Percentiles rank a stretch among this genome's conserved stretches.
phyloP scores from a whole-genome alignment of 2,888 invertebrate species.

The Latrodectus hesperus region DNA sequence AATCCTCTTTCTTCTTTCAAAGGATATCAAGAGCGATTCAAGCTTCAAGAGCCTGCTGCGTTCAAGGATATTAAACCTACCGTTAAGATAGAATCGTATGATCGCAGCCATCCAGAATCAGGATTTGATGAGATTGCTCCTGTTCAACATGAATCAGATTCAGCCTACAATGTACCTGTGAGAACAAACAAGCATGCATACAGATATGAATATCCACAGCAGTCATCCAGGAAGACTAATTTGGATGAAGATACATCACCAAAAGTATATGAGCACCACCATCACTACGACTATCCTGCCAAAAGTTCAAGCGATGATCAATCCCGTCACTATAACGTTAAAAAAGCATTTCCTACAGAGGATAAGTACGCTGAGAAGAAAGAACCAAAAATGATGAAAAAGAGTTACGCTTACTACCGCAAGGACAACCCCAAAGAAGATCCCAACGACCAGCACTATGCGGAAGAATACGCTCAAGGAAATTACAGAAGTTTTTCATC shows the following conservation, averaged over 20 bases:
- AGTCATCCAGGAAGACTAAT: constrained; percentile 10
- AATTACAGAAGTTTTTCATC: constrained; percentile 66
- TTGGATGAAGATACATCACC: constrained; percentile 8
- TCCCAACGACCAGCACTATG: constrained; percentile 62
- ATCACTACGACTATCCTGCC: constrained; percentile 35
- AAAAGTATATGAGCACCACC: constrained; percentile 33
- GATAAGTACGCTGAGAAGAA: constrained; percentile 25
- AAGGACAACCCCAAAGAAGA: constrained; percentile 63
- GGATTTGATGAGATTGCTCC: constrained; percentile 27
- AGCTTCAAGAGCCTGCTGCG: constrained; percentile 27
- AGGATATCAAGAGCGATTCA: constrained; percentile 57
- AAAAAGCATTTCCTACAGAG: constrained; percentile 14
- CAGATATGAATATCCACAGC: constrained; percentile 24
- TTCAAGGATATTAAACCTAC: constrained; percentile 60
- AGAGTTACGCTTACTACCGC: constrained; percentile 64
- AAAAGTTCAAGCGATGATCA: constrained; percentile 13
- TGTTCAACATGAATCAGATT: background rate
- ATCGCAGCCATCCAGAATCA: constrained; percentile 45
- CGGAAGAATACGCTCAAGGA: constrained; percentile 66
- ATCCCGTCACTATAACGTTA: background rate
- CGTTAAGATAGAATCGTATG: constrained; percentile 38
- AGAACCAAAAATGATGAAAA: constrained; percentile 61
- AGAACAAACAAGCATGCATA: constrained; percentile 13
- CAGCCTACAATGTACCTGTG: background rate
- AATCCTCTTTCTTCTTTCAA: constrained; percentile 53